Evolutionary conservation across 1,140 invertebrate genomes (phyloP).

Genomic region (Propsilocerus akamusi): DNA sequence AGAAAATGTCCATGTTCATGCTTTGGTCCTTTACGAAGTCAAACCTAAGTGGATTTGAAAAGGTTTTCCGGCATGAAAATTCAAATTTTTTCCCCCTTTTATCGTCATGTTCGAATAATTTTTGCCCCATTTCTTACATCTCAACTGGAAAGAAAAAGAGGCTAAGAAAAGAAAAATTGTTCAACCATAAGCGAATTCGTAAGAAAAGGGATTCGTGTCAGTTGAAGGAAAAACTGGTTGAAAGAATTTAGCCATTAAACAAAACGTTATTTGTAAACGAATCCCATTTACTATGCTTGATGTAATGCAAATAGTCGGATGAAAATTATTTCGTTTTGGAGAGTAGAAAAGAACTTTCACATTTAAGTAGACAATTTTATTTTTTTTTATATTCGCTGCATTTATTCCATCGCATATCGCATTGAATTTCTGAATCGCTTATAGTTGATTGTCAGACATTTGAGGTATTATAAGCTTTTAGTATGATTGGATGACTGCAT

Average conservation of each 20-base stretch:
- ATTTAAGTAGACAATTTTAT: neutral
- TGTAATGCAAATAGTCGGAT: neutral
- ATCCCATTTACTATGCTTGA: neutral
- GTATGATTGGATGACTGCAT: neutral
- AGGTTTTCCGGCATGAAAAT: conserved; percentile 2
- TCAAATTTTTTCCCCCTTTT: conserved; percentile 1
- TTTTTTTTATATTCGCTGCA: neutral
- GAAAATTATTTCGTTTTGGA: neutral
- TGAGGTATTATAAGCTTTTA: neutral
- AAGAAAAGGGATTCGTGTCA: neutral
- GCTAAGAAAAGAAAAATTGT: neutral
- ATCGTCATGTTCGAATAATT: neutral
- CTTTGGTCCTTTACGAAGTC: too few relatives aligned
- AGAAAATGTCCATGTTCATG: neutral
- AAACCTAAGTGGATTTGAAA: neutral
- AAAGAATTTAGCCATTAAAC: neutral
- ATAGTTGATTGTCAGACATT: neutral
- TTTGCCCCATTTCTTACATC: neutral
- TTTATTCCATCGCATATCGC: neutral
- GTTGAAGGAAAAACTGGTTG: neutral
- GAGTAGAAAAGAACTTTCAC: neutral
- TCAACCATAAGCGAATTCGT: too few relatives aligned
- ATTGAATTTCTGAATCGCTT: neutral
- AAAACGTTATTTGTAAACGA: neutral
- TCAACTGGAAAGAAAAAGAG: neutral